A percentile compares a stretch with the other conserved stretches of the same genome.
Conservation (phyloP, 2,888 invertebrate species). For the Trichogramma evanescens region DNA sequence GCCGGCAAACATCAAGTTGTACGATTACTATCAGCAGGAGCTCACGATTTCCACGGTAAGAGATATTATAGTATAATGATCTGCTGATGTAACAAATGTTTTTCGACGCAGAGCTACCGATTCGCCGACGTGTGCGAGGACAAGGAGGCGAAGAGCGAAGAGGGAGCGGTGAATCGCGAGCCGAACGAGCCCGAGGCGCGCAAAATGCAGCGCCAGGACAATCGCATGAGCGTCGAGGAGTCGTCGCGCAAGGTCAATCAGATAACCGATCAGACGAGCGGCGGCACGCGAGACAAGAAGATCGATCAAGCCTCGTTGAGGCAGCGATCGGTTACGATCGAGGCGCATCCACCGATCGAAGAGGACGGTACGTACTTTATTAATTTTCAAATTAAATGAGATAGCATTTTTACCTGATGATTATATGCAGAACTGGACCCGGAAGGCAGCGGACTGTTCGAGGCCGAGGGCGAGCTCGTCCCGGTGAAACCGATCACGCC, state of each 20-base stretch:
- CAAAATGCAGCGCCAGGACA: slow-evolving; percentile 5
- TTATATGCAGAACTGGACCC: not conserved
- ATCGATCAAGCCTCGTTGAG: slow-evolving; percentile 6
- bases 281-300: slow-evolving; percentile 8
- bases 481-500: slow-evolving; percentile 15
- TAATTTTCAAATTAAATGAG: not conserved
- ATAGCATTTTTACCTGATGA: not conserved
- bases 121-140: slow-evolving; percentile 27
- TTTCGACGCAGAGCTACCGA: slow-evolving; percentile 12
- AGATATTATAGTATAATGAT: not conserved
- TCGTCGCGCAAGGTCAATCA: not conserved
- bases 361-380: not conserved
- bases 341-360: not conserved
- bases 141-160: not conserved
- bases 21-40: slow-evolving; percentile 61
- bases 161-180: not conserved
- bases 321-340: not conserved
- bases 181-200: not conserved
- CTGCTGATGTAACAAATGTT: not conserved
- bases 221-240: slow-evolving; percentile 4
- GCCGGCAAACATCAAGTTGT: slow-evolving; percentile 54
- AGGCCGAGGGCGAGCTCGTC: slow-evolving; percentile 5
- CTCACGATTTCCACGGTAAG: slow-evolving; percentile 52
- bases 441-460: slow-evolving; percentile 13
- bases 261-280: not conserved